These are phyloP conservation scores for Vipera latastei DNA, from an alignment of 2,797 vertebrate genomes.

Conservation along the genomic window DNA sequence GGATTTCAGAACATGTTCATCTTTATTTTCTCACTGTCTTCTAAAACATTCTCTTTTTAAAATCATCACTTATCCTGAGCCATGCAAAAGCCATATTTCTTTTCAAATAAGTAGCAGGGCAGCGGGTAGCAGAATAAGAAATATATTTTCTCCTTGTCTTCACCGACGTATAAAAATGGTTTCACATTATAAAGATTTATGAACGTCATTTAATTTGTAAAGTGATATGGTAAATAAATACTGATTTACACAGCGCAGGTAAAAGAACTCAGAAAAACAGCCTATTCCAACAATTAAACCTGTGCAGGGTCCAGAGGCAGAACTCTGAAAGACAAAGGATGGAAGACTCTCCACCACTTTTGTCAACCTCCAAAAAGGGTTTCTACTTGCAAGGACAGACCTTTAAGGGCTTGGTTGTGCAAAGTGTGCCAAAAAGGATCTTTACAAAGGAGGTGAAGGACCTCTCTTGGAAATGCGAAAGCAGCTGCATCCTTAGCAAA, in stretches of 20 bases:
- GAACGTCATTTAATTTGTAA: neutral
- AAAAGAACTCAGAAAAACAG: neutral
- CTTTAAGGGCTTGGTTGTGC: neutral
- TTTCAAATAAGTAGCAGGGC: neutral
- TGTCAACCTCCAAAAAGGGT: neutral
- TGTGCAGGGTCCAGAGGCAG: neutral
- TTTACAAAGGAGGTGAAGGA: neutral
- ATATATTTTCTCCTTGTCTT: neutral
- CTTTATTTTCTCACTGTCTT: neutral
- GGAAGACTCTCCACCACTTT: neutral
- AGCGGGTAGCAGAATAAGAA: neutral
- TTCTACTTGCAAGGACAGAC: too few species aligned
- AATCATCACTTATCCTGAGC: neutral
- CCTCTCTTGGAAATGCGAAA: neutral
- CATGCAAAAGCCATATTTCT: neutral
- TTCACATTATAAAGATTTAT: neutral
- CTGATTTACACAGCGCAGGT: neutral
- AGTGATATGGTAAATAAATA: neutral
- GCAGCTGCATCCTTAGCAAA: neutral
- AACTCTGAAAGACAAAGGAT: neutral
- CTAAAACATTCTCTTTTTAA: neutral
- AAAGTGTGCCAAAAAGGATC: neutral
- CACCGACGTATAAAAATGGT: neutral
- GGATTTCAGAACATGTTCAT: neutral
- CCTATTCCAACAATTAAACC: neutral